Base-by-base conservation (phyloP, 2,113 vertebrate species). In the Aramus guarauna region DNA sequence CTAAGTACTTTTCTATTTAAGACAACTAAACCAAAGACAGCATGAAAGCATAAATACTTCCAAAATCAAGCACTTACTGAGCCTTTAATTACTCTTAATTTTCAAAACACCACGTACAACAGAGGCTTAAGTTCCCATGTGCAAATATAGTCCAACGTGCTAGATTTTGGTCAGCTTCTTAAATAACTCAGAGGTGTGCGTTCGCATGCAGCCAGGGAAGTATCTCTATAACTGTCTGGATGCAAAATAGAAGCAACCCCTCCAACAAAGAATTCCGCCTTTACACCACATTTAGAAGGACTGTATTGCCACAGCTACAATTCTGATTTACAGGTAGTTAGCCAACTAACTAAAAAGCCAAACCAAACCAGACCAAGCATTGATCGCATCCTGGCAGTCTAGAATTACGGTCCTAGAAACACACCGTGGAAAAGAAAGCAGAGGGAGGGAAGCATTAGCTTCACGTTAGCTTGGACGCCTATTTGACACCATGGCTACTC, bases 341-440 rank as follows among this genome's bases (percentile, higher is more conserved):
- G 62, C 5, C n/a, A 48, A 75, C 24, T 22, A 27, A 41, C 12
- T 26, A 22, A 64, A 85, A 66, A 55, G 16, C 39, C 79, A 48
- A 74, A 59, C 2, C 5, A 19, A 45, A 52, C 29, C 24, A 55
- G 45, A 68, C 5, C 1, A 6, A 73, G n/a, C 36, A 34, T 60
- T 9, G 34, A 6, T 29, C 26, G 13, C 4, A 2, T n/a, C 18
- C 55, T 45, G 36, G 36, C 24, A 62, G 34, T 23, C 16, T 48
- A 26, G n/a, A 74, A 62, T 2, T 11, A 41, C 48, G n/a, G 1
- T 47, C 29, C 37, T 47, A 47, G 48, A 59, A 83, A 45, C 3
- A 12, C 24, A 4, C 12, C 4, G 22, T 22, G 68, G 56, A 68
- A 69, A n/a, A 37, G 18, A 18, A 27, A 13, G 55, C 0, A 1